Base-by-base conservation (phyloP, 1,140 invertebrate genomes). In the Teleopsis dalmanni region DNA sequence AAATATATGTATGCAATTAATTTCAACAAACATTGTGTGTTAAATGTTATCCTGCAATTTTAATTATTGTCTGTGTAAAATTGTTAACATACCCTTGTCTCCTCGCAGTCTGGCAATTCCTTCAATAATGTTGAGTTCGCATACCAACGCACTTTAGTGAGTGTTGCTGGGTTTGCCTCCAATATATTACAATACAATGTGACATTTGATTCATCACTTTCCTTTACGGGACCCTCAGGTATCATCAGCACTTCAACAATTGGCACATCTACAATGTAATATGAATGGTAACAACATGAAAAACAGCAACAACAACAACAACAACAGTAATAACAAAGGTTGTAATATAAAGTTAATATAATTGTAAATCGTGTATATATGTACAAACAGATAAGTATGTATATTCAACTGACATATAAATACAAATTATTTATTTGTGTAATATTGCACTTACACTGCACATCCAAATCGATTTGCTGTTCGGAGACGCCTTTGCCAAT, bases 91-190 rank as follows among this genome's bases (percentile, higher is more conserved):
- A 47, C 52, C 25, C 29, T 31, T 11, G 59, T 59, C 36, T 66
- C 66, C 37, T 62, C 55, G 41, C 88, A 89, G 56, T 91, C 86
- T 1, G 88, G 87, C 38, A 92, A 75, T 69, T 91, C 85, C 60
- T 91, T 90, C 33, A 93, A 75, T 27, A 91, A 65, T 41, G 87
- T 81, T 4, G 83, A 85, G 56, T 88, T 85, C 52, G 91, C 76
- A 62, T 85, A 92, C 91, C 91, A 91, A 47, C 79, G 76, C 46
- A 85, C 84, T 47, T 83, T 79, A 52, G 78, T 76, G 58, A 83
- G 69, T 58, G 75, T 73, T 5, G 72, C 69, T 2, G 82, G 85
- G 72, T 83, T 87, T 11, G 83, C 85, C 18, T 74, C 73, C 6
- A 78, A 72, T 18, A 91, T 81, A 49, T 89, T 81, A 60, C 91